Conservation (phyloP, 1,140 invertebrate species). For the Penaeus japonicus region DNA sequence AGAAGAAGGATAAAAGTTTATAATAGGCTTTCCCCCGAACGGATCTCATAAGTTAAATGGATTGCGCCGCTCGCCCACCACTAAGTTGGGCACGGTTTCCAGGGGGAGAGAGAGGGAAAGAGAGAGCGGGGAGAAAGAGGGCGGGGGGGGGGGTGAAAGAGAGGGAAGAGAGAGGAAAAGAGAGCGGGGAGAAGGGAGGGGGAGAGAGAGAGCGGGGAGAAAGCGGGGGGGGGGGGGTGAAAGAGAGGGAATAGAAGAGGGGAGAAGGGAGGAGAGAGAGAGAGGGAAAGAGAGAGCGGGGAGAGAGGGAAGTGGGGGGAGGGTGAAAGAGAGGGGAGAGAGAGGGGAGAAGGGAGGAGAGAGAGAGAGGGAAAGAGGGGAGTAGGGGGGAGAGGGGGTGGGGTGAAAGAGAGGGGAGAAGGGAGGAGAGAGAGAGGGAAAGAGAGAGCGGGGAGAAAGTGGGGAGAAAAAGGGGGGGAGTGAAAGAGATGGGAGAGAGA, state of each 20-base stretch:
- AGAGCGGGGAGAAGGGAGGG: neutral
- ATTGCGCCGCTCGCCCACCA: constrained; percentile 53
- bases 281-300: neutral
- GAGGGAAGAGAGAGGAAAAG: neutral
- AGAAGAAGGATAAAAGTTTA: constrained; percentile 58
- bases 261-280: neutral
- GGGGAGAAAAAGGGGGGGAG: neutral
- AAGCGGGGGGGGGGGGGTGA: neutral
- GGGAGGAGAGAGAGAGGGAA: neutral
- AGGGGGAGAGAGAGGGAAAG: neutral
- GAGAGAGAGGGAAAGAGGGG: neutral
- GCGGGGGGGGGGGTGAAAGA: neutral
- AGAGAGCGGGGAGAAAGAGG: neutral
- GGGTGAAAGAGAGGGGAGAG: neutral
- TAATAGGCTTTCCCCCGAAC: constrained; percentile 56
- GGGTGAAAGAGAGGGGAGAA: neutral
- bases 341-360: too few species aligned
- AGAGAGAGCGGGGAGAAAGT: too few species aligned
- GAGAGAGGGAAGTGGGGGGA: neutral
- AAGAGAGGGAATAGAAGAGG: neutral
- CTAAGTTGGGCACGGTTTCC: constrained; percentile 46
- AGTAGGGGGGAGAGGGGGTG: neutral
- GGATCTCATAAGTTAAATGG: constrained; percentile 59
- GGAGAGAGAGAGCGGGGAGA: neutral
- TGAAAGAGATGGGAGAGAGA: neutral